Percentiles rank a stretch among this genome's conserved stretches.
Conservation (phyloP, 2,888 invertebrate species). For the Ditylenchus weischeri region DNA sequence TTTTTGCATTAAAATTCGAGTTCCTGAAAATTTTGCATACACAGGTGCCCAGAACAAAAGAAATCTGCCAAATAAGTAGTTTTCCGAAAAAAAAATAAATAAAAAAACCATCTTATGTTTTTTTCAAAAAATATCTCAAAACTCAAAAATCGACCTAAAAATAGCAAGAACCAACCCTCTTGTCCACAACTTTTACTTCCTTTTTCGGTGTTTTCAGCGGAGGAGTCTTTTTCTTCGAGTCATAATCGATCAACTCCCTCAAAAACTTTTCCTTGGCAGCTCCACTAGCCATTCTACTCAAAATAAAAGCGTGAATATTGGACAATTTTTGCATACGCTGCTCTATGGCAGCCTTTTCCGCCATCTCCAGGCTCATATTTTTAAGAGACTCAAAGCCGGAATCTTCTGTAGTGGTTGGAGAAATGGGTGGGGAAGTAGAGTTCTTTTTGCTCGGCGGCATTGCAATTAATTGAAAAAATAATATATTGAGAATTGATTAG, state of each 20-base stretch:
- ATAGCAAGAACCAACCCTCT: too few species aligned
- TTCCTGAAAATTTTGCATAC: too few species aligned
- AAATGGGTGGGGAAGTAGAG: neutral
- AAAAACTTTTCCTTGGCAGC: slow-evolving; percentile 51
- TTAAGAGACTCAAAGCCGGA: slow-evolving; percentile 6
- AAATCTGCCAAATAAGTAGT: too few species aligned
- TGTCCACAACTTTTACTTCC: too few species aligned
- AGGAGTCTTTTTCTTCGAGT: slow-evolving; percentile 30
- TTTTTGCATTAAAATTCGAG: too few species aligned
- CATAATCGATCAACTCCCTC: slow-evolving; percentile 47
- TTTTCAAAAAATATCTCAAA: too few species aligned
- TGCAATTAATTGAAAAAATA: too few species aligned
- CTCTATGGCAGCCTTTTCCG: slow-evolving; percentile 1
- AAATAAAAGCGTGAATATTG: slow-evolving; percentile 51
- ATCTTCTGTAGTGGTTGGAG: neutral
- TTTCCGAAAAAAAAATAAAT: too few species aligned
- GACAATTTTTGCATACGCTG: slow-evolving; percentile 24
- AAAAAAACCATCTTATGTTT: too few species aligned
- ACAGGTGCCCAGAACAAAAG: too few species aligned
- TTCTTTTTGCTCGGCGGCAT: neutral
- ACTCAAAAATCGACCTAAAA: too few species aligned
- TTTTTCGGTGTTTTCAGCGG: neutral
- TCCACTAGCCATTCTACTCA: slow-evolving; percentile 48
- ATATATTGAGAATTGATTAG: too few species aligned
- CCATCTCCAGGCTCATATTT: slow-evolving; percentile 11